Evolutionary conservation across 2,888 invertebrate genomes (phyloP).

Genomic region (Azorinus chamasolen): DNA sequence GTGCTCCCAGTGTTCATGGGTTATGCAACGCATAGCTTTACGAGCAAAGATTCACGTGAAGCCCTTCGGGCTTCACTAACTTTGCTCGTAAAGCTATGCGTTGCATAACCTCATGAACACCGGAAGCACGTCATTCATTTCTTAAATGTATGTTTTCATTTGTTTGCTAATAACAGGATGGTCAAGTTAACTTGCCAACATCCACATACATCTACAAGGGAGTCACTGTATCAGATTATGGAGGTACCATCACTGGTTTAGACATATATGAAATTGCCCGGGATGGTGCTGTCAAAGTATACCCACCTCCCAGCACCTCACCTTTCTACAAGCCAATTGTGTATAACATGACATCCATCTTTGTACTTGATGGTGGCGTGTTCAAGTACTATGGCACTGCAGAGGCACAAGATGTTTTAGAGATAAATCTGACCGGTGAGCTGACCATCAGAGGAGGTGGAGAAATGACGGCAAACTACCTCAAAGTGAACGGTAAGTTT

Average conservation of each 20-base stretch:
- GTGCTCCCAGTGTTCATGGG: too few species aligned
- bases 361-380: conserved; percentile 72
- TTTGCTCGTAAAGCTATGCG: too few species aligned
- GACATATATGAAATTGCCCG: conserved; percentile 75
- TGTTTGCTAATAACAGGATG: too few species aligned
- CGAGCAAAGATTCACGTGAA: too few species aligned
- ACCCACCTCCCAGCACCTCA: conserved; percentile 65
- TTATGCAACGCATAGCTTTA: too few species aligned
- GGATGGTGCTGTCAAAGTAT: conserved; percentile 68
- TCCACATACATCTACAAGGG: conserved; percentile 71
- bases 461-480: conserved; percentile 67
- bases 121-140: too few species aligned
- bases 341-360: conserved; percentile 67
- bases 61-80: too few species aligned
- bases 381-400: conserved; percentile 70
- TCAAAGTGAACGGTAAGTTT: conserved; percentile 62
- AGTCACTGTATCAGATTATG: conserved; percentile 68
- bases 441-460: conserved; percentile 73
- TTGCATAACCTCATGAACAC: too few species aligned
- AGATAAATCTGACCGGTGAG: conserved; percentile 64
- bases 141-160: too few species aligned
- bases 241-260: conserved; percentile 74
- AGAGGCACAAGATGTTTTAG: conserved; percentile 57
- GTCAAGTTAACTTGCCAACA: conserved; percentile 71
- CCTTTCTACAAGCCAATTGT: conserved; percentile 32